These are phyloP conservation scores for Cyrtonyx montezumae DNA, from an alignment of 2,113 vertebrate genomes.

Conservation along the genomic window DNA sequence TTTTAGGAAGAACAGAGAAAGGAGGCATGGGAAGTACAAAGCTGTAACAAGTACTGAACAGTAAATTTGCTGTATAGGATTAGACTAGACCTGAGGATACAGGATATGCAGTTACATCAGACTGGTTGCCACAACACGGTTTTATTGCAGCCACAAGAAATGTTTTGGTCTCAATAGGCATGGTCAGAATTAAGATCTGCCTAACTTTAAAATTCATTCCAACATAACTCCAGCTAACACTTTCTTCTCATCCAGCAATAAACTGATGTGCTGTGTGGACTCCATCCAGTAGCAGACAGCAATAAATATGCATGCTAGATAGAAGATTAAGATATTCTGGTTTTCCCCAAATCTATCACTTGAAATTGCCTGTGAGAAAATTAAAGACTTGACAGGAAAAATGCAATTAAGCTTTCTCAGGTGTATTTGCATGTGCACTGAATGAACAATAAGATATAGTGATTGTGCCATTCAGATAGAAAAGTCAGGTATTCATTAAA, in stretches of 20 bases:
- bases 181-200: neutral
- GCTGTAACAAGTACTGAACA: neutral
- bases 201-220: neutral
- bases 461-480: neutral
- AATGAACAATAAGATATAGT: neutral
- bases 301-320: neutral
- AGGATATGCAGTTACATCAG: neutral
- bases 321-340: conserved; percentile 5
- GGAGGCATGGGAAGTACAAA: neutral
- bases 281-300: neutral
- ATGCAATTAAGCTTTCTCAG: conserved; percentile 5
- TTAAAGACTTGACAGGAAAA: conserved; percentile 20
- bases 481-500: conserved; percentile 20
- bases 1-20: neutral
- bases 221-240: neutral
- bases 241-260: neutral
- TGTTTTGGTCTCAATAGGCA: fast-evolving
- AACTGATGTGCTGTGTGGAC: neutral
- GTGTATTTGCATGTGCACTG: neutral
- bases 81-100: neutral
- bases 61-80: neutral
- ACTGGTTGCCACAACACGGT: neutral
- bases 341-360: neutral
- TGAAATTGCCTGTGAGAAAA: conserved; percentile 9
- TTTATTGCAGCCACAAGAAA: neutral